Evolutionary conservation across 2,113 vertebrate species (phyloP).

Genomic region (Lasiurus cinereus): DNA sequence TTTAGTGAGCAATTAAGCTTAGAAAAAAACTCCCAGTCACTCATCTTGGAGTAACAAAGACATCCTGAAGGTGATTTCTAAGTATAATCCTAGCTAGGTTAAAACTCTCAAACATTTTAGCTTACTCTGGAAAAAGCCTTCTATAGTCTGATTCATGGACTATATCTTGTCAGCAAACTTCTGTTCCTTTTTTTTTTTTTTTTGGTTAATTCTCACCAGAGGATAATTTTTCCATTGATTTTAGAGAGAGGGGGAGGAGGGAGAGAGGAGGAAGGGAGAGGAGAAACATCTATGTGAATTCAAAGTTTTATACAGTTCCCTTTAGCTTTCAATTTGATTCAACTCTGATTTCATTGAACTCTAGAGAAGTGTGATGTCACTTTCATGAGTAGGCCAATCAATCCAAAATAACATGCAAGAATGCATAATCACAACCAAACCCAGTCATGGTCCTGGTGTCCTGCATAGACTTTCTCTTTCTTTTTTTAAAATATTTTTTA

Average conservation of each 20-base stretch:
- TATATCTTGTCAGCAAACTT: slow-evolving; percentile 16
- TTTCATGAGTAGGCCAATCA: background rate
- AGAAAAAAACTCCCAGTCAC: slow-evolving; percentile 3
- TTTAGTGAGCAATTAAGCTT: background rate
- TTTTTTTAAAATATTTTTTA: too few species aligned
- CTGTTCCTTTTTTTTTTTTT: too few species aligned
- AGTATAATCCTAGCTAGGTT: background rate
- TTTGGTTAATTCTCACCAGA: too few species aligned
- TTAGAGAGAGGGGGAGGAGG: too few species aligned
- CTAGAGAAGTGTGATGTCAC: background rate
- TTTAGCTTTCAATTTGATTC: background rate
- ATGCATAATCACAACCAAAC: fast-evolving
- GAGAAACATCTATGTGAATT: background rate
- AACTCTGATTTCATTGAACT: background rate
- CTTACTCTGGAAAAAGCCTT: background rate
- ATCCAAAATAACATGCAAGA: background rate
- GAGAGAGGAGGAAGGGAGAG: too few species aligned
- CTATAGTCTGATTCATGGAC: background rate
- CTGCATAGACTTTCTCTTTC: too few species aligned
- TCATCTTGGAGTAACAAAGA: background rate
- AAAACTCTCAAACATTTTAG: background rate
- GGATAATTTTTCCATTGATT: too few species aligned
- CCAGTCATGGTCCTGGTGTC: background rate
- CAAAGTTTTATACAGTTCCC: background rate
- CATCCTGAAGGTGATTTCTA: background rate